Percentiles rank a stretch among this genome's conserved stretches.
Evolutionary conservation across 53 echinoderm and acorn worm species (phyloP).

Genomic region (Holothuria scabra): DNA sequence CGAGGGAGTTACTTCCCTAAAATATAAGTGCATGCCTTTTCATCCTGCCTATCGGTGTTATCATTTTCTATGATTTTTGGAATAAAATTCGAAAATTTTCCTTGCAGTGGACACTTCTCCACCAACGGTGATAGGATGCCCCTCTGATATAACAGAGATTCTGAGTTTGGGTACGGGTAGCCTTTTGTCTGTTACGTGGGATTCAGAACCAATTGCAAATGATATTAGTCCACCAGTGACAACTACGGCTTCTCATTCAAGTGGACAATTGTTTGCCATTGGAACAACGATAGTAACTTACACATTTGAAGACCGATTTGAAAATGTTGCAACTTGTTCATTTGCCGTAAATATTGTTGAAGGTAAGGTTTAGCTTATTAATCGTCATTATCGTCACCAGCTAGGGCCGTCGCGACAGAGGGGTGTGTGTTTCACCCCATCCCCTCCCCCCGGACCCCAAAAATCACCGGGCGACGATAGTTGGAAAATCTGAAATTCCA

Average conservation of each 20-base stretch:
- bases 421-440: too few relatives aligned
- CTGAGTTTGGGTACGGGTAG: constrained; percentile 43
- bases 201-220: not conserved
- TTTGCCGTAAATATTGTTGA: constrained; percentile 62
- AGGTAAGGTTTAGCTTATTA: constrained; percentile 39
- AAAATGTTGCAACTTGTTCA: constrained; percentile 55
- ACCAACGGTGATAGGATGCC: constrained; percentile 27
- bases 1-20: too few relatives aligned
- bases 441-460: too few relatives aligned
- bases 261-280: constrained; percentile 42
- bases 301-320: constrained; percentile 59
- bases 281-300: constrained; percentile 51
- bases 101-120: constrained; percentile 43
- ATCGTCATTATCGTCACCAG: too few relatives aligned
- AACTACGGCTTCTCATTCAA: constrained; percentile 6
- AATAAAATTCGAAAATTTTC: too few relatives aligned
- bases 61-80: too few relatives aligned
- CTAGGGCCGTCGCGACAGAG: too few relatives aligned
- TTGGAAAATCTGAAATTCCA: too few relatives aligned
- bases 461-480: too few relatives aligned
- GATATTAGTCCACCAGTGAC: constrained; percentile 9
- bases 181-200: not conserved
- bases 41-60: too few relatives aligned
- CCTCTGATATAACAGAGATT: not conserved
- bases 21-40: too few relatives aligned